Evolutionary conservation across 1,140 invertebrate genomes (phyloP), one percentile per base, ranked within the genome.

Genomic region (Meloidogyne floridensis): DNA sequence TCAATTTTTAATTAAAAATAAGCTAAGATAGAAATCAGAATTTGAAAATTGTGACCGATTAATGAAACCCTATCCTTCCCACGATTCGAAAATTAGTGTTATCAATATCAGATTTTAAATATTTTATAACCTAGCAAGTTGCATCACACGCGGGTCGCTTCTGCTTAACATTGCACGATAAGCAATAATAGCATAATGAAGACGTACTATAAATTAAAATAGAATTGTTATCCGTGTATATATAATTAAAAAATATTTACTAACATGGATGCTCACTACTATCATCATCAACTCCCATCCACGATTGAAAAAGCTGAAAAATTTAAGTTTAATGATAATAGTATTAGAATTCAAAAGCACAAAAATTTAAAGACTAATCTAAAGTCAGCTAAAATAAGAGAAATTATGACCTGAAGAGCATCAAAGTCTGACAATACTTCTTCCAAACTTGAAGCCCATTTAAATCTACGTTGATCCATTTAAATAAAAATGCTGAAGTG

Each of bases 221-320:
- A 32, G 32, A 32, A 32, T 32, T 32, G 2, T 32, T 1, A 32
- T 32, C 32, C 1, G 32, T 0, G 1, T 32, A 32, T 32, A 32
- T 2, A 32, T 32, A 32, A 32, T 32, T 32, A 1, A 32, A 32
- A 32, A 32, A 32, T 32, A 32, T 32, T 32, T 32, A 32, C 32
- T 32, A 1, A 32, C 32, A 15, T 2, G 81, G 81, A 72, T 82
- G 81, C 32, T 82, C 81, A 42, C 77, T 83, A 53, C 70, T 74
- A 42, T 82, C 81, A 54, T 82, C 81, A 8, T 82, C 81, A 20
- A 82, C 81, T 13, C 81, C 81, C 70, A 78, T 81, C 81, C 81
- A 83, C 15, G 79, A 71, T 72, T 81, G 54, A 32, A 83, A 83
- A 20, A 70, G 56, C 81, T 83, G 32, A 59, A 83, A 47, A 71